These are phyloP conservation scores for Aricia agestis DNA, from an alignment of 1,140 invertebrate genomes.

Conservation along the genomic window DNA sequence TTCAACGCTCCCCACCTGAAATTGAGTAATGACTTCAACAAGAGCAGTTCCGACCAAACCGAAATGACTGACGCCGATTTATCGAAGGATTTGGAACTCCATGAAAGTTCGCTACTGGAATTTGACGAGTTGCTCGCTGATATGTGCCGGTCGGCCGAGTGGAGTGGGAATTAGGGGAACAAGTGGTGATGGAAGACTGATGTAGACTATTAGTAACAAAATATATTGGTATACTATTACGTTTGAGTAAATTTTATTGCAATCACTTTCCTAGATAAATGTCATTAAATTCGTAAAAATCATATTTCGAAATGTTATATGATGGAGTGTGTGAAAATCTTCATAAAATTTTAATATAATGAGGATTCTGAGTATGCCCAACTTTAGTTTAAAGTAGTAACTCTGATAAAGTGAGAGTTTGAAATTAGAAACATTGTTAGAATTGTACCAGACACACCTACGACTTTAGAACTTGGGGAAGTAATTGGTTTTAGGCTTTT, in stretches of 20 bases:
- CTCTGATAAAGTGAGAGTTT: too few relatives aligned
- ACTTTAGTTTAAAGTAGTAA: too few relatives aligned
- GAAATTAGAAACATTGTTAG: too few relatives aligned
- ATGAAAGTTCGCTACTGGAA: constrained; percentile 61
- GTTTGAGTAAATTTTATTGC: not conserved
- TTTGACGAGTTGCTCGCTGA: constrained; percentile 67
- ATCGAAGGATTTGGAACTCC: constrained; percentile 53
- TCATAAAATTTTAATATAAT: too few relatives aligned
- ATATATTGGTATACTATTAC: constrained; percentile 8
- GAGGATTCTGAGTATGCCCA: too few relatives aligned
- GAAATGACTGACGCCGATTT: constrained; percentile 50
- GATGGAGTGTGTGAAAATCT: too few relatives aligned
- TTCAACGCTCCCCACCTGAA: constrained; percentile 69
- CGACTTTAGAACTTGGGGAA: too few relatives aligned
- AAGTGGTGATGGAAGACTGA: constrained; percentile 52
- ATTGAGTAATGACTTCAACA: constrained; percentile 40
- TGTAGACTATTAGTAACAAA: constrained; percentile 22
- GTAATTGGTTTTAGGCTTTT: too few relatives aligned
- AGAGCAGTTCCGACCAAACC: constrained; percentile 37
- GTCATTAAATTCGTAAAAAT: too few relatives aligned
- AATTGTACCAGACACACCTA: too few relatives aligned
- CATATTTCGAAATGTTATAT: too few relatives aligned
- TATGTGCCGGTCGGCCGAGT: constrained; percentile 63
- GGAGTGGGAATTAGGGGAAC: constrained; percentile 53
- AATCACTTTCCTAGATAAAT: not conserved